A percentile compares a stretch with the other conserved stretches of the same genome.
Evolutionary conservation across 2,888 invertebrate species (phyloP).

Genomic region (Cephus rjabovi): DNA sequence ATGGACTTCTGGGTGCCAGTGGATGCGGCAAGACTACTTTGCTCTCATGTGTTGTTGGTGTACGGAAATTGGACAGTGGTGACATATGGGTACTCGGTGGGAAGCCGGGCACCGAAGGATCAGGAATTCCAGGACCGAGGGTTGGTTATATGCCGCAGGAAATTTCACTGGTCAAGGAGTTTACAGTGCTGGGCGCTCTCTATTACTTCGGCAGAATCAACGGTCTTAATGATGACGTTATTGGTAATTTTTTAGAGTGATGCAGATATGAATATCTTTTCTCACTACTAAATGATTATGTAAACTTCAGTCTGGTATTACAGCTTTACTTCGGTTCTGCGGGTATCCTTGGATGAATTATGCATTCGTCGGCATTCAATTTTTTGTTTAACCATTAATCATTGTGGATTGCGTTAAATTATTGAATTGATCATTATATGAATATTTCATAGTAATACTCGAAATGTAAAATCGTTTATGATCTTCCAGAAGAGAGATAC

Average conservation of each 20-base stretch:
- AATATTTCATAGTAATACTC: not conserved
- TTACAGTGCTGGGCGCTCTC: constrained; percentile 85
- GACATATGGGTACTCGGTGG: constrained; percentile 81
- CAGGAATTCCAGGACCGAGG: constrained; percentile 76
- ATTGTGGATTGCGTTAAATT: not conserved
- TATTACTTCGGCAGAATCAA: constrained; percentile 90
- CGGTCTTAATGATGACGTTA: constrained; percentile 76
- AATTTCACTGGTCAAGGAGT: constrained; percentile 82
- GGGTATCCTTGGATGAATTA: not conserved
- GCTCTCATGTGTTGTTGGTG: constrained; percentile 85
- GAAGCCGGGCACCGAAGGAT: constrained; percentile 73
- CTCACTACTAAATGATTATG: not conserved
- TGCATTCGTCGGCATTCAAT: not conserved
- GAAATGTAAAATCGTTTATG: not conserved
- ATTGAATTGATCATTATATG: not conserved
- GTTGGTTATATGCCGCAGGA: constrained; percentile 95
- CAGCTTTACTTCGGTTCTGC: not conserved
- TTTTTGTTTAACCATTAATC: not conserved
- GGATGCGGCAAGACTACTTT: constrained; percentile 93
- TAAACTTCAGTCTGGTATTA: not conserved
- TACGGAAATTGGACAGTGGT: constrained; percentile 79
- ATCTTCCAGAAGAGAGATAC: constrained; percentile 71
- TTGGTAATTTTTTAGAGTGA: constrained; percentile 55
- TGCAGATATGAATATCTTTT: not conserved
- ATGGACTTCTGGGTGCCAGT: constrained; percentile 89